phyloP scores from a whole-genome alignment of 2,888 invertebrate species.

The Agapetus fuscipes region DNA sequence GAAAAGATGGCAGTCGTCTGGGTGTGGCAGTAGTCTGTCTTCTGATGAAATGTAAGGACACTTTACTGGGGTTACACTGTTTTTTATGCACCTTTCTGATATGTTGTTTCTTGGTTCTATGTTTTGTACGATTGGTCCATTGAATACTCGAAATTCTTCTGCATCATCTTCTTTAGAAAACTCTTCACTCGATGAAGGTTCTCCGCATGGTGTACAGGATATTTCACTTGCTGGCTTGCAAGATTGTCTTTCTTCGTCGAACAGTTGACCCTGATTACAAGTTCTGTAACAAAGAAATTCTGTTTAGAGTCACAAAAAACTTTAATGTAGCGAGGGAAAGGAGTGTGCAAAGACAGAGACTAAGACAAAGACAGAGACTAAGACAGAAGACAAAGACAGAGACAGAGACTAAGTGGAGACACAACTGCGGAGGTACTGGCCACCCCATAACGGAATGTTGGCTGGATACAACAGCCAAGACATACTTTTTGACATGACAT shows the following conservation, averaged over 20 bases:
- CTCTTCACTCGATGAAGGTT: not conserved
- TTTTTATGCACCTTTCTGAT: slow-evolving; percentile 22
- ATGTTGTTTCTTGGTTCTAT: slow-evolving; percentile 16
- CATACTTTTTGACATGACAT: too few species aligned
- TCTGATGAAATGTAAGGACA: slow-evolving; percentile 20
- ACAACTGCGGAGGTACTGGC: too few species aligned
- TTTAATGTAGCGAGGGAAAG: too few species aligned
- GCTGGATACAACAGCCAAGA: too few species aligned
- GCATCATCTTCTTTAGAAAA: not conserved
- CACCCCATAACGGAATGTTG: too few species aligned
- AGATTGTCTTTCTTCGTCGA: not conserved
- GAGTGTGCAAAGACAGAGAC: too few species aligned
- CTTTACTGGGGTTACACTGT: slow-evolving; percentile 24
- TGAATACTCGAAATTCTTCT: not conserved
- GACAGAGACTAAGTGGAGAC: too few species aligned
- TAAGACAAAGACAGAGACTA: too few species aligned
- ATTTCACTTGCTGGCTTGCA: not conserved
- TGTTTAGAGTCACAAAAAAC: too few species aligned
- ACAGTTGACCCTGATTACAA: too few species aligned
- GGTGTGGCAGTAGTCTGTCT: slow-evolving; percentile 26
- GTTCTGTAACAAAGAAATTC: too few species aligned
- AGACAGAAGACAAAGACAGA: too few species aligned
- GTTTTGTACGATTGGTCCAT: not conserved
- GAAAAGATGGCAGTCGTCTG: slow-evolving; percentile 27
- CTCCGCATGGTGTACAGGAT: not conserved